Conservation (phyloP, 2,113 vertebrate species). For the Ctenodactylus gundi region DNA sequence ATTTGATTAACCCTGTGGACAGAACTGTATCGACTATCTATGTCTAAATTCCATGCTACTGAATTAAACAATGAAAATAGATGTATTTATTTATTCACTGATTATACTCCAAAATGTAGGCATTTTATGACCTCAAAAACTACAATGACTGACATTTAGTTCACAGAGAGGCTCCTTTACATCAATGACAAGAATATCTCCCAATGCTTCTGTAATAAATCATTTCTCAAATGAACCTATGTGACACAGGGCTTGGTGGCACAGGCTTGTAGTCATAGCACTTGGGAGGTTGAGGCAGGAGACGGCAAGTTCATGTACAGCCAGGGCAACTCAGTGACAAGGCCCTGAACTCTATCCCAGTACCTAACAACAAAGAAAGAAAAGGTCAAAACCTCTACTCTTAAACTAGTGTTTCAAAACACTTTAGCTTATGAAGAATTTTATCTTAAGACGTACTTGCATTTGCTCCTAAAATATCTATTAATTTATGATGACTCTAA, state of each 20-base stretch:
- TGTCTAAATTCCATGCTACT: not conserved
- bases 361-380: too few relatives aligned
- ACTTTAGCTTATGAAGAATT: not conserved
- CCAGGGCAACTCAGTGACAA: too few relatives aligned
- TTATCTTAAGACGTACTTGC: not conserved
- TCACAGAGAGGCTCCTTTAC: not conserved
- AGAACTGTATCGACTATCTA: not conserved
- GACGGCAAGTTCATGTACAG: too few relatives aligned
- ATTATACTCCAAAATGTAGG: not conserved
- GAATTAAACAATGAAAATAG: not conserved
- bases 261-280: too few relatives aligned
- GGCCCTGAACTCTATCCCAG: too few relatives aligned
- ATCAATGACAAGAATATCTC: not conserved
- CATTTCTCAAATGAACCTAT: not conserved
- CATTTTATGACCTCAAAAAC: not conserved
- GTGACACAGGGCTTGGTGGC: too few relatives aligned
- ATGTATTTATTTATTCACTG: not conserved
- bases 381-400: not conserved
- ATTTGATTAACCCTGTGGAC: not conserved
- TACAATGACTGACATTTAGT: not conserved
- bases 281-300: too few relatives aligned
- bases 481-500: slow-evolving; percentile 11
- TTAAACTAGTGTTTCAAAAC: slow-evolving; percentile 26
- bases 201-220: not conserved
- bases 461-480: not conserved